Evolutionary conservation across 2,888 invertebrate species (phyloP), one percentile per base, ranked within the genome.

Genomic region (Pharmacophagus antenor): DNA sequence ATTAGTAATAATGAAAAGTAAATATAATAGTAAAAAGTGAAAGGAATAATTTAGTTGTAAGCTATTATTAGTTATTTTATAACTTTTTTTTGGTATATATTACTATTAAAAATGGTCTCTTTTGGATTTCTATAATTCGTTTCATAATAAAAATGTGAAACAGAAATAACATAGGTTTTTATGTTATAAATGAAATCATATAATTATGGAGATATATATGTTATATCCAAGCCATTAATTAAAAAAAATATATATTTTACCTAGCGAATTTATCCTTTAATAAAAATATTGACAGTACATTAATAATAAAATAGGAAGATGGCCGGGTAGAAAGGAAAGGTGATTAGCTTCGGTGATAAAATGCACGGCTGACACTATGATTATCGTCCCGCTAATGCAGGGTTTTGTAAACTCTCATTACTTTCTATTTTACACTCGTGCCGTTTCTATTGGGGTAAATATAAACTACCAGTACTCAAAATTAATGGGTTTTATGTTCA

Each of bases 321-420:
- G 69, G 59, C 22, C 41, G 48, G 49, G 56, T 61, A 49, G 60
- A 10, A 12, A 64, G 72, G 74, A 76, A 70, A 63, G 69, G 53
- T 62, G 76, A 88, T 89, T 89, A 68, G 82, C 65, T 67, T 31
- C 79, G 88, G 87, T 83, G 77, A 88, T 89, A 89, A 89, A 89
- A 79, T 88, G 88, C 81, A 88, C 79, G 89, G 79, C 76, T 88
- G 87, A 76, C 89, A 84, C 42, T 52, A 59, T 79, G 81, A 88
- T 87, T 87, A 86, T 72, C 71, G 72, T 73, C 74, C 63, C 65
- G 64, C 65, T 65, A 66, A 63, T 56, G 48, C 54, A 63, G 54
- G 55, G 58, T 58, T 59, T 74, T 70, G 66, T 80, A 75, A 74
- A 73, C 68, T 65, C 72, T 83, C 81, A 77, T 82, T 82, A 80